Evolutionary conservation across 1,140 invertebrate species (phyloP), one percentile per base, ranked within the genome.

Genomic region (Drosophila mayri): DNA sequence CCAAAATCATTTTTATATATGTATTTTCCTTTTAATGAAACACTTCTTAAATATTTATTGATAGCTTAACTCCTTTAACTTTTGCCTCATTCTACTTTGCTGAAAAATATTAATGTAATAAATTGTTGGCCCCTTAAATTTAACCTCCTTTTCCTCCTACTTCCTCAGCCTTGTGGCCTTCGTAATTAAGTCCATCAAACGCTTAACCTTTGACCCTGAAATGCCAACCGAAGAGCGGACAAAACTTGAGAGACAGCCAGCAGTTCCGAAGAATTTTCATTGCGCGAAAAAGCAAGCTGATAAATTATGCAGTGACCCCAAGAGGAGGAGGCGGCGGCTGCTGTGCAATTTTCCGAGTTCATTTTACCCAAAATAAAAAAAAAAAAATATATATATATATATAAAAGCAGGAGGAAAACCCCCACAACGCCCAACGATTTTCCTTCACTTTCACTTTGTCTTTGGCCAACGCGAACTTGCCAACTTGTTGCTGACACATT

Each of bases 401-500:
- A 25, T 22, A 37, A 14, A 37, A 0, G 9, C 14, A 8, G 16
- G 25, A n/a, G 46, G 25, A 6, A 30, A 30, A 7, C 25, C 25
- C 47, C 28, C 25, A n/a, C 25, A 28, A 47, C 44, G 22, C 44
- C 44, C 44, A 47, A 49, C 46, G 46, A 49, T 49, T 18, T 8
- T 6, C 49, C 20, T 47, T 25, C 83, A 87, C 83, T 87, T 87
- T 87, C 83, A 88, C 83, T 87, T 83, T 64, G 79, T 54, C 76
- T 82, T 85, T 47, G 46, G 83, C 74, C 79, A 75, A 66, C 12
- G 54, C 50, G 18, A 84, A 88, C 76, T 83, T 87, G 84, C 81
- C 84, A 87, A 87, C 84, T 87, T 87, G 84, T 87, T 87, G 84
- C 84, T 80, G 67, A 67, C 38, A 49, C 67, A 70, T 64, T 80